Evolutionary conservation across 2,888 invertebrate genomes (phyloP).

Genomic region (Drosophila gaucha): DNA sequence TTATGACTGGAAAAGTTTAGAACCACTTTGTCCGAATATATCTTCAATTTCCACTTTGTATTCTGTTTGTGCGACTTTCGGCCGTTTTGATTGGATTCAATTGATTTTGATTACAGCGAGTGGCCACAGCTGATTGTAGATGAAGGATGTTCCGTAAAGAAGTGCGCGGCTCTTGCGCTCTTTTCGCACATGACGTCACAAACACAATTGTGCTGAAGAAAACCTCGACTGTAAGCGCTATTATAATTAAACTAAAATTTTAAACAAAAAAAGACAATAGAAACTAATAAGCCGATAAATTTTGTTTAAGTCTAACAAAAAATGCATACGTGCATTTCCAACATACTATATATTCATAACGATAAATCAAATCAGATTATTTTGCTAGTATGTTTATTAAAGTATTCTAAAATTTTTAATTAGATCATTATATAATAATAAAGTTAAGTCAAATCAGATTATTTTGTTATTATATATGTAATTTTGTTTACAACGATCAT

Average conservation of each 20-base stretch:
- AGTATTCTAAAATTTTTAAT: too few relatives aligned
- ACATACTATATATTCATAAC: too few relatives aligned
- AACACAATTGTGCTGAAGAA: neutral
- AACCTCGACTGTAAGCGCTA: neutral
- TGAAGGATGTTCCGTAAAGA: conserved; percentile 5
- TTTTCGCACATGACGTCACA: conserved; percentile 40
- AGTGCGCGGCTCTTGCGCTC: neutral
- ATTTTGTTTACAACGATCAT: too few relatives aligned
- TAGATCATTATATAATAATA: too few relatives aligned
- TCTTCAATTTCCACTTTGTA: conserved; percentile 9
- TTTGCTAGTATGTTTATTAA: too few relatives aligned
- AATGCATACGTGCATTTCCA: too few relatives aligned
- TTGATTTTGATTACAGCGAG: conserved; percentile 60
- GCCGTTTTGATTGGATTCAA: conserved; percentile 50
- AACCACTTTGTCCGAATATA: conserved; percentile 20
- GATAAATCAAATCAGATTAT: too few relatives aligned
- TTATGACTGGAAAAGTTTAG: neutral
- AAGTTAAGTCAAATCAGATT: too few relatives aligned
- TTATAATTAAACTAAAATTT: neutral
- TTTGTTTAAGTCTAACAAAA: too few relatives aligned
- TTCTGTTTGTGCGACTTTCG: neutral
- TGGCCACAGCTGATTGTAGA: neutral
- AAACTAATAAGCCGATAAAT: too few relatives aligned
- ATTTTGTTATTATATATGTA: too few relatives aligned
- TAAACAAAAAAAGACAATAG: too few relatives aligned